Percentiles rank a stretch among this genome's conserved stretches.
Evolutionary conservation across 2,797 vertebrate species (phyloP).

Genomic region (Smutsia temminckii): DNA sequence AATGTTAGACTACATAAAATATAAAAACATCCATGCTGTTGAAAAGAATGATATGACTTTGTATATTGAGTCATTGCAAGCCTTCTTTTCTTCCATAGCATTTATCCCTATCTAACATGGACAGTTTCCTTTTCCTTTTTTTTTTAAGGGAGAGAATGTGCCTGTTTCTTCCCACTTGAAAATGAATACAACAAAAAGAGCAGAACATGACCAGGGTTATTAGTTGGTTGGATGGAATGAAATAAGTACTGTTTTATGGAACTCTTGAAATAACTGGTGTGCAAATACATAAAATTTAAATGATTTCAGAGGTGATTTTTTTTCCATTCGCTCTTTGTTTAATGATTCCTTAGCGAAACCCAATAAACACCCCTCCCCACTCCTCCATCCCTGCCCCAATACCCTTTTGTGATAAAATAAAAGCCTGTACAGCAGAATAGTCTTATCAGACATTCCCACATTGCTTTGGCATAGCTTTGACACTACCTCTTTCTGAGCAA

Average conservation of each 20-base stretch:
- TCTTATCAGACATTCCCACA: neutral
- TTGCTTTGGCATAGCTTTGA: neutral
- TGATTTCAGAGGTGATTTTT: neutral
- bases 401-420: neutral
- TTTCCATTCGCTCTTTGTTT: neutral
- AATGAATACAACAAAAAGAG: neutral
- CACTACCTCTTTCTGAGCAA: neutral
- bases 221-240: conserved; percentile 14
- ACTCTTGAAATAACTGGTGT: neutral
- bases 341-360: neutral
- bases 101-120: neutral
- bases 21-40: neutral
- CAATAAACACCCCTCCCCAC: neutral
- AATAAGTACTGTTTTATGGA: neutral
- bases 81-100: neutral
- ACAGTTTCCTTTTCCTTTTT: neutral
- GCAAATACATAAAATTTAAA: neutral
- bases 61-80: neutral
- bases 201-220: neutral
- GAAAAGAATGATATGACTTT: neutral
- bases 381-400: neutral
- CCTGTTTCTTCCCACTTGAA: neutral
- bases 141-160: neutral
- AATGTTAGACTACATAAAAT: neutral
- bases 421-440: neutral